Base-by-base conservation (phyloP, 1,140 invertebrate species). In the Bathynomus jamesi region DNA sequence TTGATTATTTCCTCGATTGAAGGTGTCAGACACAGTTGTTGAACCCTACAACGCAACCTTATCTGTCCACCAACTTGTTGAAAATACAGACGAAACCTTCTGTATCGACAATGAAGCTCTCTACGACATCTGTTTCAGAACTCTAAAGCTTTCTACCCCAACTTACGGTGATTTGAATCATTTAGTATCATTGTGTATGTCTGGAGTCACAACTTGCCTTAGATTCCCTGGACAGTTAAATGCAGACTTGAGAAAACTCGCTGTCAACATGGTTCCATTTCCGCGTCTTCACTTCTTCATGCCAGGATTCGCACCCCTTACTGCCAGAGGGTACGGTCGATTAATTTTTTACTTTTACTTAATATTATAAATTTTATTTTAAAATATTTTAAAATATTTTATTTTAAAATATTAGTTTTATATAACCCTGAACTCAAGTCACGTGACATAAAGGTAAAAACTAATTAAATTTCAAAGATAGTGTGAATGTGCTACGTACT, bases 121-220 rank as follows among this genome's bases (percentile, higher is more conserved):
- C 0, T 90, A 92, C 79, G 90, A 92, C 75, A 92, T 92, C 78
- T 94, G 93, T 83, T 95, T 94, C 87, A 87, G 93, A 76, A 95
- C 92, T 27, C 82, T 95, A 71, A 95, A 94, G 82, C 83, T 96
- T 0, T 83, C 84, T 89, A 85, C 82, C 7, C 86, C 85, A 21
- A 83, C 84, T n/a, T 87, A 87, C 74, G 83, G 83, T 13, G 83
- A 84, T 72, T 70, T 83, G 29, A 83, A 83, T 68, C 83, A 83
- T 79, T 76, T 83, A 11, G 83, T 85, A 21, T 83, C 83, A 0
- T 61, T 76, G 11, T 86, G 86, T 21, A 87, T 87, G 86, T 91
- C 90, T 2, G 91, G 90, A 17, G 89, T 92, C 0, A 93, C 91
- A 0, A 89, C 89, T 8, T 96, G 93, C 75, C 84, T 91, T 0